A percentile compares a stretch with the other conserved stretches of the same genome.
Conservation (phyloP, 2,113 vertebrate genomes). For the Zosterops lateralis region DNA sequence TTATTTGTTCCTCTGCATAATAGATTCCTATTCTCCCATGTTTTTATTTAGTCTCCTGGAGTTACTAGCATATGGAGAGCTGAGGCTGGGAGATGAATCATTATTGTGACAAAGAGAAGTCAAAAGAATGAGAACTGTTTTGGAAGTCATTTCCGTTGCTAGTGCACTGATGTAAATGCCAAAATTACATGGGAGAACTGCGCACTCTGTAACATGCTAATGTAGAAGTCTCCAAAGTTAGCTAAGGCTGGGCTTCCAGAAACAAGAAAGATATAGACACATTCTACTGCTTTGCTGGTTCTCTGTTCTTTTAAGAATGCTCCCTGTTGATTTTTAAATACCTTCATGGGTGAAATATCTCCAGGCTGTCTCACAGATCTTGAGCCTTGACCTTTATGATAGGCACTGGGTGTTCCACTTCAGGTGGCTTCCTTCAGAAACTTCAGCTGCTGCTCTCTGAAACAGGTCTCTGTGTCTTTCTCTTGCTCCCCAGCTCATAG, state of each 20-base stretch:
- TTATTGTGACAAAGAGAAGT: neutral
- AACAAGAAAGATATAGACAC: neutral
- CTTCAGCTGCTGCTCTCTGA: neutral
- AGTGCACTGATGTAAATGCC: neutral
- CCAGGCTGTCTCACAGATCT: neutral
- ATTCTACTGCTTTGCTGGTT: neutral
- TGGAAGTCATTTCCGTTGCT: neutral
- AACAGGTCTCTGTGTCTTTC: neutral
- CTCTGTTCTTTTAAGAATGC: neutral
- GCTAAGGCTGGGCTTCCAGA: neutral
- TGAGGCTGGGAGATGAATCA: conserved; percentile 5
- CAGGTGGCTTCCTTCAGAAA: neutral
- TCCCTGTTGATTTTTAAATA: neutral
- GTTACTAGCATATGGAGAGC: neutral
- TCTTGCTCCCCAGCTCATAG: neutral
- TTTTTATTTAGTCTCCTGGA: conserved; percentile 10
- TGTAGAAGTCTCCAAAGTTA: neutral
- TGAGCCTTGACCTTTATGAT: neutral
- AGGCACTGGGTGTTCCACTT: neutral
- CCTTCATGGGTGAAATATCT: neutral
- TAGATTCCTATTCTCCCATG: neutral
- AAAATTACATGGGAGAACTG: neutral
- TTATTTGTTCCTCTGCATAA: neutral
- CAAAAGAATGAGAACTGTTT: neutral
- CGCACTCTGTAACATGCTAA: neutral